These are phyloP conservation scores for Callipepla squamata DNA, from an alignment of 2,113 vertebrate genomes.

Conservation along the genomic window DNA sequence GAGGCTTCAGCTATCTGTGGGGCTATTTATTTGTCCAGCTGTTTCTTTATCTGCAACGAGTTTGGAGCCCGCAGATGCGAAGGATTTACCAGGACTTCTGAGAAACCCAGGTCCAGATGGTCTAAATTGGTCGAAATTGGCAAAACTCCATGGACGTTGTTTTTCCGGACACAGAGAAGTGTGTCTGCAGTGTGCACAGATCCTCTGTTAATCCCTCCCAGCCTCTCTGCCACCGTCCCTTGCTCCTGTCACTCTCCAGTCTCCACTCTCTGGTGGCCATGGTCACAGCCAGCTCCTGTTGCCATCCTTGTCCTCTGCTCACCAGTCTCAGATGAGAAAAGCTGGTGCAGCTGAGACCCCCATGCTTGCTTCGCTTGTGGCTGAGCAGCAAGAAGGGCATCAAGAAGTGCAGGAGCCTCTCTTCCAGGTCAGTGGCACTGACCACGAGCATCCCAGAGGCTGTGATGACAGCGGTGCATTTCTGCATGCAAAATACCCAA, in stretches of 20 bases:
- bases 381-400: not conserved
- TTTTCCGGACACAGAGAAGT: not conserved
- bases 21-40: slow-evolving; percentile 62
- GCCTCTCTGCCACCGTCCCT: not conserved
- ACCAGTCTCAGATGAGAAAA: not conserved
- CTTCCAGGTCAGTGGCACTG: not conserved
- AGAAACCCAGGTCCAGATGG: slow-evolving; percentile 24
- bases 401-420: not conserved
- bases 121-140: slow-evolving; percentile 11
- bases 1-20: slow-evolving; percentile 42
- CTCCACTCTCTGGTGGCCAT: not conserved
- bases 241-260: not conserved
- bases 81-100: slow-evolving; percentile 54
- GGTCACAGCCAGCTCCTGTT: not conserved
- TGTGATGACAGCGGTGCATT: not conserved
- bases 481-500: not conserved
- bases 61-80: slow-evolving; percentile 31
- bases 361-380: not conserved
- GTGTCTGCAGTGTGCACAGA: not conserved
- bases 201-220: not conserved
- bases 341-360: not conserved
- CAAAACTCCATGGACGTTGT: slow-evolving; percentile 30
- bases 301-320: not conserved
- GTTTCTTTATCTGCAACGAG: slow-evolving; percentile 39
- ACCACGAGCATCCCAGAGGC: not conserved